Conservation (phyloP, 1,140 invertebrate species). For the Gryllus bimaculatus region DNA sequence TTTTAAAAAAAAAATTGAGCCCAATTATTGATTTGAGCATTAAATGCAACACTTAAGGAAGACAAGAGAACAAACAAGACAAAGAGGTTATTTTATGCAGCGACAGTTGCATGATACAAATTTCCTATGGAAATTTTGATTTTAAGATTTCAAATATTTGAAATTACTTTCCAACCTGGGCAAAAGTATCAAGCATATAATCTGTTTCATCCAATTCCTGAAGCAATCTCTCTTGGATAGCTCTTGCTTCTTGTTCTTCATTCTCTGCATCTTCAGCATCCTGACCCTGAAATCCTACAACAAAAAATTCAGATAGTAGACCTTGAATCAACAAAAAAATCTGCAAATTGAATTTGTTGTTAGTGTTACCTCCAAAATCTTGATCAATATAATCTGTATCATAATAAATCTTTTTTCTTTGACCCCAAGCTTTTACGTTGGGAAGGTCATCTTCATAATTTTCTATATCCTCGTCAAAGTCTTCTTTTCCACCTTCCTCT, state of each 20-base stretch:
- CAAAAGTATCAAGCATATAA: conserved; percentile 60
- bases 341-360: too few species aligned
- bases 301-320: conserved; percentile 9
- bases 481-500: conserved; percentile 30
- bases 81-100: too few species aligned
- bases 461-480: conserved; percentile 43
- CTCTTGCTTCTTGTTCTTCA: conserved; percentile 77
- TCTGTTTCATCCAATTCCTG: conserved; percentile 73
- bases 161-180: conserved; percentile 13
- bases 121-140: too few species aligned
- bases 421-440: conserved; percentile 76
- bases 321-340: neutral
- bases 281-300: conserved; percentile 49
- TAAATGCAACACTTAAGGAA: too few species aligned
- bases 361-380: conserved; percentile 55
- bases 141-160: too few species aligned
- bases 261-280: conserved; percentile 62
- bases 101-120: too few species aligned
- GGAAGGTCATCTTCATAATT: conserved; percentile 57
- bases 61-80: too few species aligned
- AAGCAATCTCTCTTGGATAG: conserved; percentile 65
- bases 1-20: too few species aligned
- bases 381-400: conserved; percentile 80
- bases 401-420: conserved; percentile 66
- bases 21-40: too few species aligned